Conservation (phyloP, 2,113 vertebrate species). For the Alces alces region DNA sequence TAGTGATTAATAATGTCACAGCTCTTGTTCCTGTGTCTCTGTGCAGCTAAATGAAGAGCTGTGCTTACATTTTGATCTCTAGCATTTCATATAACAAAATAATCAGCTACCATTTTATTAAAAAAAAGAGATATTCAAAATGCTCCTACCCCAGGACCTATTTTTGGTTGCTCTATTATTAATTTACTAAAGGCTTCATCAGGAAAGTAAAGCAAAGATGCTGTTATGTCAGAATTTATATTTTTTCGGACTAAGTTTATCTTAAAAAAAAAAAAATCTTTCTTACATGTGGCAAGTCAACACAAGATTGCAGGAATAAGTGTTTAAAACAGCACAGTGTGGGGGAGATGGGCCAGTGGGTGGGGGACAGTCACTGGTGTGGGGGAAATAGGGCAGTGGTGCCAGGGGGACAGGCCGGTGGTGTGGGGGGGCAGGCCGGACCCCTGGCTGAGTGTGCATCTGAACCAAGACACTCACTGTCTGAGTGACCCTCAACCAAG, state of each 20-base stretch:
- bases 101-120: conserved; percentile 57
- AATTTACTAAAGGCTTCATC: conserved; percentile 50
- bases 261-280: background rate
- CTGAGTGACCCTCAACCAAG: background rate
- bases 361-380: background rate
- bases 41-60: conserved; percentile 51
- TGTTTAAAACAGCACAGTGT: fast-evolving
- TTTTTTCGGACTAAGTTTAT: conserved; percentile 1
- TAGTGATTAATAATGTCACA: conserved; percentile 77
- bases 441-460: fast-evolving
- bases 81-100: conserved; percentile 54
- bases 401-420: background rate
- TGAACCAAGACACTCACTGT: fast-evolving
- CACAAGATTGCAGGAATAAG: too few relatives aligned
- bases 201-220: background rate
- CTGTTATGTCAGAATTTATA: background rate
- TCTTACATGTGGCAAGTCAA: background rate
- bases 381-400: background rate
- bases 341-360: background rate
- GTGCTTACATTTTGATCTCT: conserved; percentile 32
- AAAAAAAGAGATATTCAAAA: conserved; percentile 58
- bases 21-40: conserved; percentile 69
- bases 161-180: conserved; percentile 64
- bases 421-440: fast-evolving
- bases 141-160: conserved; percentile 53